Evolutionary conservation across 2,888 invertebrate species (phyloP).

Genomic region (Pinctada fucata): DNA sequence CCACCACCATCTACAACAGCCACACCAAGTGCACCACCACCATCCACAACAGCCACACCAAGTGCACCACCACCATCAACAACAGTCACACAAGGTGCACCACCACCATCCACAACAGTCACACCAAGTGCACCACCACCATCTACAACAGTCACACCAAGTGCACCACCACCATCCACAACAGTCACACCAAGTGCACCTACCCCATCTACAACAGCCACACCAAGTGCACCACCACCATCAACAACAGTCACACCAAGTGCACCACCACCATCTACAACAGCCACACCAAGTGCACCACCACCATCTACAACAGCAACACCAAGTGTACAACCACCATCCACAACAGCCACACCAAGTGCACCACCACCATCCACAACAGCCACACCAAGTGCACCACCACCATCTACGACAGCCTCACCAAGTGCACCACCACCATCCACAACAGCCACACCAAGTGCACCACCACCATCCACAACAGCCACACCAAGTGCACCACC

Average conservation of each 20-base stretch:
- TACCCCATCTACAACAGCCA: background rate
- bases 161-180: background rate
- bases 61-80: background rate
- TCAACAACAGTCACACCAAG: background rate
- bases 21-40: conserved; percentile 1
- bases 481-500: too few species aligned
- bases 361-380: too few species aligned
- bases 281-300: conserved; percentile 1
- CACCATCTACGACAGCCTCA: too few species aligned
- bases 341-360: conserved; percentile 1
- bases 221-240: background rate
- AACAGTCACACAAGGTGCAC: background rate
- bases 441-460: too few species aligned
- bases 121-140: conserved; percentile 1
- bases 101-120: background rate
- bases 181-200: background rate
- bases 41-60: conserved; percentile 1
- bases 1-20: conserved; percentile 1
- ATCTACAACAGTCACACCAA: conserved; percentile 2
- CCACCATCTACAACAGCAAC: conserved; percentile 2
- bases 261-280: background rate
- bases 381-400: too few species aligned
- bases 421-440: too few species aligned
- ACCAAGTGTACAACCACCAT: background rate
- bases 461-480: too few species aligned